Conservation (phyloP, 2,797 vertebrate species). For the Anguilla pacifica region DNA sequence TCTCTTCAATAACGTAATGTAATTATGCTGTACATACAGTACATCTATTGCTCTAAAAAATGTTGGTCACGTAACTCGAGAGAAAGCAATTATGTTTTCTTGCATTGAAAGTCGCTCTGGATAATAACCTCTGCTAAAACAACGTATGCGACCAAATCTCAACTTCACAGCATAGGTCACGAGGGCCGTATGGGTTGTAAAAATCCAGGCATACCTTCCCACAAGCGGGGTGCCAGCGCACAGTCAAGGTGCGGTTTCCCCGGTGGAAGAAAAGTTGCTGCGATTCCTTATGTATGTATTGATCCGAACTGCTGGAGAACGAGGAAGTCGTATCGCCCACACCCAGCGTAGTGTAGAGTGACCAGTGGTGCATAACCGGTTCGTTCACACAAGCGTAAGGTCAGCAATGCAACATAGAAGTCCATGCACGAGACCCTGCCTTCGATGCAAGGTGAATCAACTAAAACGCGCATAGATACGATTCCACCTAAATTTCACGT, state of each 20-base stretch:
- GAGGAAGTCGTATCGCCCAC: not conserved
- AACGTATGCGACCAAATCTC: not conserved
- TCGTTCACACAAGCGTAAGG: not conserved
- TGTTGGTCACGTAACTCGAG: too few relatives aligned
- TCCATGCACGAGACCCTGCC: not conserved
- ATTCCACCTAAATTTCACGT: not conserved
- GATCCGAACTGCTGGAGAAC: not conserved
- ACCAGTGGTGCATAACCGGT: not conserved
- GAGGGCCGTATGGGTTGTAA: not conserved
- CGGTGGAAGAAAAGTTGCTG: not conserved
- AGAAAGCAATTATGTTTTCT: too few relatives aligned
- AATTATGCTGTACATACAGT: too few relatives aligned
- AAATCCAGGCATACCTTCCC: not conserved
- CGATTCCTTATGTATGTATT: not conserved
- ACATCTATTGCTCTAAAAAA: too few relatives aligned
- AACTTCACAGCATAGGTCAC: not conserved
- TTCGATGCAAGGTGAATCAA: not conserved
- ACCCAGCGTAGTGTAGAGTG: not conserved
- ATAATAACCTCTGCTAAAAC: not conserved
- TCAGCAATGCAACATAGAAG: not conserved
- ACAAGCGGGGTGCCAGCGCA: not conserved
- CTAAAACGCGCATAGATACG: too few relatives aligned
- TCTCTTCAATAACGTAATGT: too few relatives aligned
- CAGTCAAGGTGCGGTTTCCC: slow-evolving; percentile 2
- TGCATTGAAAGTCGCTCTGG: too few relatives aligned